Percentiles rank a stretch among this genome's conserved stretches.
Conservation (phyloP, 2,797 vertebrate species). For the Eremophila alpestris region DNA sequence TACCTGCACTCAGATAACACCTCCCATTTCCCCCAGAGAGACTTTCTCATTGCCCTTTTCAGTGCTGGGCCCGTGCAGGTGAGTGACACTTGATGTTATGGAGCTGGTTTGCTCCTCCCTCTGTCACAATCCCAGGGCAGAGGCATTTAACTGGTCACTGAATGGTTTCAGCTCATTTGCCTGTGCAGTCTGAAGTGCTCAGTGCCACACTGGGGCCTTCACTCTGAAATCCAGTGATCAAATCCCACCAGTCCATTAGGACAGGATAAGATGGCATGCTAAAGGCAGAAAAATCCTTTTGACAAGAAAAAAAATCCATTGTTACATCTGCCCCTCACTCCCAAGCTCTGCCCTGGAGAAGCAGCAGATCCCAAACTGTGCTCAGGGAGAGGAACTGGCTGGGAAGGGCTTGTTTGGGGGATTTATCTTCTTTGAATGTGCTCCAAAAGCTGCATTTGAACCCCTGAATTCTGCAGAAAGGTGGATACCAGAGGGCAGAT, state of each 20-base stretch:
- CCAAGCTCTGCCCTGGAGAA: not conserved
- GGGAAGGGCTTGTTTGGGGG: not conserved
- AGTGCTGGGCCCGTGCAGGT: not conserved
- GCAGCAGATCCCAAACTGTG: not conserved
- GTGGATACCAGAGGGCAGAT: fast-evolving
- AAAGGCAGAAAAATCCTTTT: not conserved
- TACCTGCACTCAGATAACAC: not conserved
- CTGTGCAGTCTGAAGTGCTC: fast-evolving
- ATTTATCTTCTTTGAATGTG: not conserved
- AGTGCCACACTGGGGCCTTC: fast-evolving
- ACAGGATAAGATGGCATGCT: not conserved
- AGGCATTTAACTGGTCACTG: not conserved
- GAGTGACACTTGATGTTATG: not conserved
- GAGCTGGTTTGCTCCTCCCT: not conserved
- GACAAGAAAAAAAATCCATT: not conserved
- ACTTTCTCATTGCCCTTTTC: not conserved
- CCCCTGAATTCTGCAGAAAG: not conserved
- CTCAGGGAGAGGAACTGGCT: not conserved
- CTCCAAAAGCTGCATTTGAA: not conserved
- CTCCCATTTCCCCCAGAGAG: not conserved
- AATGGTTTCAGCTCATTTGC: not conserved
- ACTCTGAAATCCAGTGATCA: not conserved
- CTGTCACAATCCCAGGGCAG: not conserved
- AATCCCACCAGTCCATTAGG: not conserved
- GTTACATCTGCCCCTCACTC: fast-evolving